Evolutionary conservation across 2,797 vertebrate species (phyloP).

Genomic region (Spinus pinus): DNA sequence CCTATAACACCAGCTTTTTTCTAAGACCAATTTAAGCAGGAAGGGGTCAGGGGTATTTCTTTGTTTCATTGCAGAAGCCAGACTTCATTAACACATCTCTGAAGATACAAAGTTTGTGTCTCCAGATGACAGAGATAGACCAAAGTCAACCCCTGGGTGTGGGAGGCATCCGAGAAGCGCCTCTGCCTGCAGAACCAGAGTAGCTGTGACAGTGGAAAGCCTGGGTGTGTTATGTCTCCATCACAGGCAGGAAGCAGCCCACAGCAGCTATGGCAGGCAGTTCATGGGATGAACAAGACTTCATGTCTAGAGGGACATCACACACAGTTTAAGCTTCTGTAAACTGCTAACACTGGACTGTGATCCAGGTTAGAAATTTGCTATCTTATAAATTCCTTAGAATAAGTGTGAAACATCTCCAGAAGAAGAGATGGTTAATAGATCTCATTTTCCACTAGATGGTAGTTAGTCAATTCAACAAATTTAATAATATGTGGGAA

Average conservation of each 20-base stretch:
- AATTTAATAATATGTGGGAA: neutral
- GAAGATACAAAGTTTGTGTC: neutral
- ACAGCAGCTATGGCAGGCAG: neutral
- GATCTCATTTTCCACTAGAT: neutral
- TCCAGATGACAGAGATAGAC: neutral
- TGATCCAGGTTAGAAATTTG: neutral
- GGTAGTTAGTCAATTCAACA: neutral
- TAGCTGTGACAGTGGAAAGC: neutral
- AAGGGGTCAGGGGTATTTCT: accelerated
- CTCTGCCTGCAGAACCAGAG: neutral
- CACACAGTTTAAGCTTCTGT: neutral
- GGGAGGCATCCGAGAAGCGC: neutral
- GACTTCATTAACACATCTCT: neutral
- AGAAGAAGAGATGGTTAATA: neutral
- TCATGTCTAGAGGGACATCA: neutral
- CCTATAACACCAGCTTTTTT: neutral
- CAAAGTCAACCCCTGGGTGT: accelerated
- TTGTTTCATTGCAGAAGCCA: neutral
- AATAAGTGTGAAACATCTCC: neutral
- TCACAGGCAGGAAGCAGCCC: neutral
- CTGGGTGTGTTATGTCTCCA: neutral
- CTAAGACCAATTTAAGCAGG: neutral
- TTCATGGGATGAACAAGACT: neutral
- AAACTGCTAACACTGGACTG: neutral
- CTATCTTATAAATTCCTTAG: neutral